Conservation (phyloP, 2,888 invertebrate species). For the Coelinius sp. region DNA sequence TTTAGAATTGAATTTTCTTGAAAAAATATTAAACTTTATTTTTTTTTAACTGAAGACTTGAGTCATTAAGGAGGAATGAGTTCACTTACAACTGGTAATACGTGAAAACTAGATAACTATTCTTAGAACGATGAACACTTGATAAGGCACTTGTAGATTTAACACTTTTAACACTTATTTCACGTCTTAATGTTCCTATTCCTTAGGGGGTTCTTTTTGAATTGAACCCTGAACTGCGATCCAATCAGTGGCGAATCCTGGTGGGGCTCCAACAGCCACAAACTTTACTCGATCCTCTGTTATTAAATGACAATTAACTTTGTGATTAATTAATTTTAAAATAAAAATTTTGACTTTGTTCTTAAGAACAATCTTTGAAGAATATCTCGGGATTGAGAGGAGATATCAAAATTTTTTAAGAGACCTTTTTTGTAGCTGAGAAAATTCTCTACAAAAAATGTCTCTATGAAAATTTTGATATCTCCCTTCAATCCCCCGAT, state of each 20-base stretch:
- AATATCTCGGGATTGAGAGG: too few species aligned
- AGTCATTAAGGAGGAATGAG: not conserved
- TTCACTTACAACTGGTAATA: not conserved
- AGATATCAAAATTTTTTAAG: too few species aligned
- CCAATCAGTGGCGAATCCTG: constrained; percentile 47
- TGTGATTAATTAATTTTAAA: not conserved
- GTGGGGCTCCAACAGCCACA: constrained; percentile 48
- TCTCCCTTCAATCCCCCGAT: too few species aligned
- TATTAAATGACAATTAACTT: not conserved
- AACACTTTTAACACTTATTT: not conserved
- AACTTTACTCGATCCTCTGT: constrained; percentile 52
- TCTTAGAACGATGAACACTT: not conserved
- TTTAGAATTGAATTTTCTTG: not conserved
- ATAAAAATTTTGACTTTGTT: too few species aligned
- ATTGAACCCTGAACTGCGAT: constrained; percentile 49
- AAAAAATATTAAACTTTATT: not conserved
- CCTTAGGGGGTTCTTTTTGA: not conserved
- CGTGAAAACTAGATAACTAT: not conserved
- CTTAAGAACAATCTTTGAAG: constrained; percentile 15
- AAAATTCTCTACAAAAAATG: too few species aligned
- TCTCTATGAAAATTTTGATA: too few species aligned
- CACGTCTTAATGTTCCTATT: not conserved
- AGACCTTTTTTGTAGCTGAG: too few species aligned
- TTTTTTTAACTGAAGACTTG: not conserved
- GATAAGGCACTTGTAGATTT: not conserved